A percentile compares a stretch with the other conserved stretches of the same genome.
phyloP scores from a whole-genome alignment of 2,888 invertebrate genomes.

The Epinotia ramella region DNA sequence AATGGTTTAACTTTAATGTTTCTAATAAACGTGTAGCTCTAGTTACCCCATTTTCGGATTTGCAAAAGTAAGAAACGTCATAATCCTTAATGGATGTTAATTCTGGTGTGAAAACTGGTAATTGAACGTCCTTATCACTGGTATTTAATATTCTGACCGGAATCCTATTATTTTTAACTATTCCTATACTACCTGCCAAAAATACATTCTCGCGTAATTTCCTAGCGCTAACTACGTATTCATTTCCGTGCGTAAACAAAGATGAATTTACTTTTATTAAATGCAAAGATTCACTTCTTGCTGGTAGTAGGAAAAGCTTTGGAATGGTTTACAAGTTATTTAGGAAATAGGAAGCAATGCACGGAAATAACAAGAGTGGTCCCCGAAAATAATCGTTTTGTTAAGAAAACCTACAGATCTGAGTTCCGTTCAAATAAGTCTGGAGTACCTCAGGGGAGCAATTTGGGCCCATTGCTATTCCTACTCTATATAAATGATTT shows the following conservation, averaged over 20 bases:
- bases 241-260: background rate
- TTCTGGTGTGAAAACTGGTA: background rate
- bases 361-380: no score
- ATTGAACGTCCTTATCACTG: background rate
- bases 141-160: background rate
- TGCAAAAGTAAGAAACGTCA: background rate
- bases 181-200: background rate
- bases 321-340: no score
- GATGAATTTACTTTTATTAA: conserved; percentile 5
- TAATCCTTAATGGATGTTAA: background rate
- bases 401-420: no score
- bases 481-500: no score
- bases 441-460: no score
- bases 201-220: no score
- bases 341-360: no score
- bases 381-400: no score
- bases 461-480: no score
- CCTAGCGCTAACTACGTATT: background rate
- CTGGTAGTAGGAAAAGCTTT: no score
- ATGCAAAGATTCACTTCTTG: background rate
- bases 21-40: background rate
- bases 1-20: conserved; percentile 3
- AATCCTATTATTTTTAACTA: conserved; percentile 4
- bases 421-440: no score
- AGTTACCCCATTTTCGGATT: background rate